Conservation (phyloP, 2,113 vertebrate species). For the Perognathus longimembris region DNA sequence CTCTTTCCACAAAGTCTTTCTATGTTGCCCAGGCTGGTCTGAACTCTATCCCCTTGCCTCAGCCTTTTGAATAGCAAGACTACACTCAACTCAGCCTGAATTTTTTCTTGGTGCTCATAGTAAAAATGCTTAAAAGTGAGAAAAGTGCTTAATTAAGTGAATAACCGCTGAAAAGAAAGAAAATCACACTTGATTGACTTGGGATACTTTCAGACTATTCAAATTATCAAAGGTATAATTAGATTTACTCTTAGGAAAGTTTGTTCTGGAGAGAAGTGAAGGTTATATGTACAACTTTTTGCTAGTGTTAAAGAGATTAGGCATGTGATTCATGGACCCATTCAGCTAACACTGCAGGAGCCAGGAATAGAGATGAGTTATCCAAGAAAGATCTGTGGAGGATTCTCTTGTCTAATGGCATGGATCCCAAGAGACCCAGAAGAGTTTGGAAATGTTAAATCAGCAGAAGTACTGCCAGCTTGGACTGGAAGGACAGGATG, state of each 20-base stretch:
- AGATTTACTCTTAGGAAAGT: background rate
- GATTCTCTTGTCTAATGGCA: background rate
- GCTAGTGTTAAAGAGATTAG: background rate
- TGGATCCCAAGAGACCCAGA: background rate
- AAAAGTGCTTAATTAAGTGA: background rate
- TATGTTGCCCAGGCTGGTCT: background rate
- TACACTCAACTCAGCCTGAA: background rate
- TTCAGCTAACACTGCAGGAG: background rate
- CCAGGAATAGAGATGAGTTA: slow-evolving; percentile 13
- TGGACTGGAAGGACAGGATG: slow-evolving; percentile 15
- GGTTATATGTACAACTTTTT: background rate
- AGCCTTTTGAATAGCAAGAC: background rate
- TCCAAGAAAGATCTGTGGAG: background rate
- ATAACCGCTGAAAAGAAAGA: background rate
- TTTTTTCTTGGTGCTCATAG: background rate
- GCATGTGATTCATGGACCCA: background rate
- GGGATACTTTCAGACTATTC: background rate
- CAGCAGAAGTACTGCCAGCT: background rate
- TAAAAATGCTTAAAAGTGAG: background rate
- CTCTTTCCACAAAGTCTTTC: background rate
- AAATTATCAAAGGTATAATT: background rate
- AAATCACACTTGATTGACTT: background rate
- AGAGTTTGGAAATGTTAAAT: slow-evolving; percentile 2
- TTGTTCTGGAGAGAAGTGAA: background rate
- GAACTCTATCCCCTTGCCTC: background rate